Base-by-base conservation (phyloP, 2,888 invertebrate species). In the Carpatolechia fugitivella region DNA sequence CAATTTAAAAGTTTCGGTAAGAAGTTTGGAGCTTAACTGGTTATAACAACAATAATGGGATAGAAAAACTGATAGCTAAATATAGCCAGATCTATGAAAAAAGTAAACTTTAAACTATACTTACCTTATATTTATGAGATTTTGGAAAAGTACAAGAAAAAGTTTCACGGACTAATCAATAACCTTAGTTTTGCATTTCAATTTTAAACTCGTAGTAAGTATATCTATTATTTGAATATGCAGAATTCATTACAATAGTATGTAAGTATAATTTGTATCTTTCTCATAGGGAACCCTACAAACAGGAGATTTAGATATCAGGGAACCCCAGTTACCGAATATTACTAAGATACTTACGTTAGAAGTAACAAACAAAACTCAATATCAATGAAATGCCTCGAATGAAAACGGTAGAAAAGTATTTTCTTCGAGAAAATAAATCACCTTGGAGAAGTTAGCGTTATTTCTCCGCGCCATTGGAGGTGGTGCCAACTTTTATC, bases 341-440 rank as follows among this genome's bases (percentile, higher is more conserved):
- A 82, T 80, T 77, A 74, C 75, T 65, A 82, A 84, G 82, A n/a
- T 79, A 78, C 78, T 80, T 74, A 73, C 73, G 71, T 36, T 41
- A 18, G 69, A 80, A 85, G 75, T 83, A 78, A 77, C 76, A 29
- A 82, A 83, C 80, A 83, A 81, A 86, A 83, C 82, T 85, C 80
- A 80, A 85, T 85, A 86, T 82, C 83, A 82, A 82, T 80, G 82
- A 78, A 83, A 82, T 71, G 80, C 80, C 72, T 72, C 77, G 72
- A 79, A 75, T 71, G 76, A 72, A 64, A 69, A 74, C 71, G 74
- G 60, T 64, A 67, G 69, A 73, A 80, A 82, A 80, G 82, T 80
- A 81, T 83, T 85, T 82, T 78, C 75, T 74, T 69, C 63, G 68
- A 72, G 81, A 82, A 87, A 85, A 87, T 87, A 86, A 86, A 87